Percentiles rank a stretch among this genome's conserved stretches.
Evolutionary conservation across 1,140 invertebrate genomes (phyloP).

Genomic region (Drosophila grimshawi): DNA sequence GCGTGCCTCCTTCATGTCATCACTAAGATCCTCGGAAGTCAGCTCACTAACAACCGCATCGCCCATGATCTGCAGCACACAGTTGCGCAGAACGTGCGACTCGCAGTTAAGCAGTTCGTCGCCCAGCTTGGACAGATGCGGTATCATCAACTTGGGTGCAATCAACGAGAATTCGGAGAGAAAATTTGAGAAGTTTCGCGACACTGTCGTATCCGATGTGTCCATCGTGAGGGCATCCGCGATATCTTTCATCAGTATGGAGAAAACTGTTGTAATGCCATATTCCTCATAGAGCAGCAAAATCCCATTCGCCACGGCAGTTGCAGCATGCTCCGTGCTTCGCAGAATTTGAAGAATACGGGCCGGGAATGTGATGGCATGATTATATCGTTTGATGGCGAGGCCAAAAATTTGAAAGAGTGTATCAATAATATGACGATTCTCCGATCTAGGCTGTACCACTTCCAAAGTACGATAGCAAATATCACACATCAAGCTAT

Average conservation of each 20-base stretch:
- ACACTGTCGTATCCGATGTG: slow-evolving; percentile 61
- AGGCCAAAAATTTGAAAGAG: slow-evolving; percentile 91
- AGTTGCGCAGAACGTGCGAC: slow-evolving; percentile 92
- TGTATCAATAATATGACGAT: slow-evolving; percentile 88
- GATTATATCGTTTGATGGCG: slow-evolving; percentile 93
- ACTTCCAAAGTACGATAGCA: slow-evolving; percentile 89
- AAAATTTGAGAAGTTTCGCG: slow-evolving; percentile 76
- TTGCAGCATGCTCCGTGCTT: slow-evolving; percentile 64
- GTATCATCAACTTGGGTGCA: slow-evolving; percentile 74
- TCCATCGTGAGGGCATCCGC: slow-evolving; percentile 65
- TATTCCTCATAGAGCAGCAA: slow-evolving; percentile 77
- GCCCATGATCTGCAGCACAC: slow-evolving; percentile 91
- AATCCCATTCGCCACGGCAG: slow-evolving; percentile 72
- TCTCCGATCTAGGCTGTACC: slow-evolving; percentile 86
- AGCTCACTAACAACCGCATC: slow-evolving; percentile 89
- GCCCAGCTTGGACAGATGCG: slow-evolving; percentile 69
- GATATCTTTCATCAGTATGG: slow-evolving; percentile 73
- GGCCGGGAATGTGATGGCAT: slow-evolving; percentile 88
- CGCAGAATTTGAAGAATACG: slow-evolving; percentile 86
- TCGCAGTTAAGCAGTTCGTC: slow-evolving; percentile 82
- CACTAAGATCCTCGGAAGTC: slow-evolving; percentile 88
- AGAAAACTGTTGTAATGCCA: slow-evolving; percentile 68
- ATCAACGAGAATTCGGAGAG: slow-evolving; percentile 67
- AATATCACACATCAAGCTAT: slow-evolving; percentile 73
- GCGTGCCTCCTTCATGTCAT: slow-evolving; percentile 87